Evolutionary conservation across 2,888 invertebrate genomes (phyloP).

Genomic region (Strigamia transsilvanica): DNA sequence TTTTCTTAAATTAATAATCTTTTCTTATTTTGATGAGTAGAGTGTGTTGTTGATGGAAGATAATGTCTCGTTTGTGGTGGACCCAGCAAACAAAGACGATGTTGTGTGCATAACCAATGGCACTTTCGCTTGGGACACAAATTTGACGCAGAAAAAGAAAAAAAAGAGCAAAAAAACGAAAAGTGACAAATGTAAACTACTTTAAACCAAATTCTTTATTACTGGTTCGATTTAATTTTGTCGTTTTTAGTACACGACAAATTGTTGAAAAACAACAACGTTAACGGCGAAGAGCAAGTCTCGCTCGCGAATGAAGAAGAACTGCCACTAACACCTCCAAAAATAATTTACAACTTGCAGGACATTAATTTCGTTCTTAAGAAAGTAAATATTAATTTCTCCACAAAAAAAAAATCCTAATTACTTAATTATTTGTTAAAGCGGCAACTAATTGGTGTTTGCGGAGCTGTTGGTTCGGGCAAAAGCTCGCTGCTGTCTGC

Average conservation of each 20-base stretch:
- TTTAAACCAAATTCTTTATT: not conserved
- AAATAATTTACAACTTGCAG: not conserved
- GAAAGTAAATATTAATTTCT: not conserved
- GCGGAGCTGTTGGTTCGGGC: slow-evolving; percentile 70
- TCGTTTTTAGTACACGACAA: not conserved
- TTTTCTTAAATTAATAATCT: not conserved
- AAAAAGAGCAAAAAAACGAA: not conserved
- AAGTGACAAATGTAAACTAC: not conserved
- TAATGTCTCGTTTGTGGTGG: slow-evolving; percentile 63
- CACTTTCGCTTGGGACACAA: slow-evolving; percentile 65
- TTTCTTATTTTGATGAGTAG: slow-evolving; percentile 60
- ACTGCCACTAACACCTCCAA: not conserved
- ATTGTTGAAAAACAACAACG: slow-evolving; percentile 3
- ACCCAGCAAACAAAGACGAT: slow-evolving; percentile 66
- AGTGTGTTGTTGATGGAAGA: slow-evolving; percentile 66
- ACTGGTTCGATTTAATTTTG: not conserved
- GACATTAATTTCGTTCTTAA: slow-evolving; percentile 5
- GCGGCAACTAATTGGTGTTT: slow-evolving; percentile 69
- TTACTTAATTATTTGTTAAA: slow-evolving; percentile 58
- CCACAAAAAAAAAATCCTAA: not conserved
- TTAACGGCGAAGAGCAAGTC: not conserved
- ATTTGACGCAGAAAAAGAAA: slow-evolving; percentile 34
- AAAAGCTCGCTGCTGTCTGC: slow-evolving; percentile 69
- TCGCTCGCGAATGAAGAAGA: slow-evolving; percentile 20
- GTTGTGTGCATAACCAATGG: slow-evolving; percentile 68